Conservation (phyloP, 2,797 vertebrate genomes). For the Phataginus tricuspis region DNA sequence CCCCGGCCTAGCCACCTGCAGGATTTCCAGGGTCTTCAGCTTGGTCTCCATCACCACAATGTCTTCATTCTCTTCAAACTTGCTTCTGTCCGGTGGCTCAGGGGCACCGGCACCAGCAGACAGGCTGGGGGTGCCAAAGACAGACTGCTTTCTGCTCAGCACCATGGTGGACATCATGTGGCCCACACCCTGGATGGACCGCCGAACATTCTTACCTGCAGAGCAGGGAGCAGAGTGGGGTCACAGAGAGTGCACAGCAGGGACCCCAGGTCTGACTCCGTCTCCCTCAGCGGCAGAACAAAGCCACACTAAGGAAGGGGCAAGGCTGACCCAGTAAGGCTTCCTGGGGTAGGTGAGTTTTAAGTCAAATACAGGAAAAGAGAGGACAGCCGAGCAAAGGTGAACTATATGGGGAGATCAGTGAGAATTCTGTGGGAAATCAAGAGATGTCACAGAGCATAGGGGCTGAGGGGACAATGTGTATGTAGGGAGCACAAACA, state of each 20-base stretch:
- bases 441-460: background rate
- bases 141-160: slow-evolving; percentile 94
- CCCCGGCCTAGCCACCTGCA: slow-evolving; percentile 90
- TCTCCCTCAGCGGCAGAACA: background rate
- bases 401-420: background rate
- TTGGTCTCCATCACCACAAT: slow-evolving; percentile 99
- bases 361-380: background rate
- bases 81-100: slow-evolving; percentile 89
- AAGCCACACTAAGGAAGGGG: background rate
- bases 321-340: background rate
- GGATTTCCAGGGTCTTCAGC: slow-evolving; percentile 97
- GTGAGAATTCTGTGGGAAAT: background rate
- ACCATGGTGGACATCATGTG: slow-evolving; percentile 99
- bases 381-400: background rate
- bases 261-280: background rate
- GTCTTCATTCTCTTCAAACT: slow-evolving; percentile 93
- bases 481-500: background rate
- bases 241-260: background rate
- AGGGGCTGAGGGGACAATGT: background rate
- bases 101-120: slow-evolving; percentile 78
- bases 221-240: fast-evolving
- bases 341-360: background rate
- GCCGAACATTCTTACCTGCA: slow-evolving; percentile 94
- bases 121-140: slow-evolving; percentile 88
- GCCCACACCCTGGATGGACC: slow-evolving; percentile 97